A percentile compares a stretch with the other conserved stretches of the same genome.
phyloP scores from a whole-genome alignment of 2,888 invertebrate genomes.

The Mythimna pallens region DNA sequence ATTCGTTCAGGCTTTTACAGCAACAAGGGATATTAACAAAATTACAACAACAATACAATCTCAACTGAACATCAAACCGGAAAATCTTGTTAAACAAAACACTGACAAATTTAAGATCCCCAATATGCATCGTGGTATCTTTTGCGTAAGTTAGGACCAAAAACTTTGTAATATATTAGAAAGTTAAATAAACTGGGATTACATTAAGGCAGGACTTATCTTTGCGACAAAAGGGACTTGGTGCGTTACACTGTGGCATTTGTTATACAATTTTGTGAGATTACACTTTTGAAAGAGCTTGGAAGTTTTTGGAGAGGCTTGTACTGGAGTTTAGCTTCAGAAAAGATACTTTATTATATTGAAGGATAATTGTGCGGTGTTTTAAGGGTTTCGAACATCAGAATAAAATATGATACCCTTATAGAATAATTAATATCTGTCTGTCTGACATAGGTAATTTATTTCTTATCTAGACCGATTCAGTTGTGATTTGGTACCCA shows the following conservation, averaged over 20 bases:
- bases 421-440: too few species aligned
- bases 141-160: slow-evolving; percentile 33
- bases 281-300: slow-evolving; percentile 51
- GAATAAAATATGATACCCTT: too few species aligned
- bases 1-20: too few species aligned
- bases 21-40: not conserved
- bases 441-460: too few species aligned
- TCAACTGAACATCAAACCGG: not conserved
- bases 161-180: slow-evolving; percentile 53
- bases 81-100: slow-evolving; percentile 33
- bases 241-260: slow-evolving; percentile 45
- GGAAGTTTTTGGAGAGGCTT: slow-evolving; percentile 21
- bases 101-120: slow-evolving; percentile 23
- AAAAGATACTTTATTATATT: slow-evolving; percentile 8
- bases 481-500: too few species aligned
- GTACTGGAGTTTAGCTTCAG: slow-evolving; percentile 14
- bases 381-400: not conserved
- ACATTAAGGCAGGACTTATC: slow-evolving; percentile 49
- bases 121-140: slow-evolving; percentile 46
- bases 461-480: too few species aligned
- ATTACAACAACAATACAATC: not conserved
- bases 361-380: not conserved
- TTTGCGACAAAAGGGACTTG: slow-evolving; percentile 45
- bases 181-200: slow-evolving; percentile 59
- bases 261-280: slow-evolving; percentile 56